Evolutionary conservation across 2,888 invertebrate genomes (phyloP).

Genomic region (Hyles lineata): DNA sequence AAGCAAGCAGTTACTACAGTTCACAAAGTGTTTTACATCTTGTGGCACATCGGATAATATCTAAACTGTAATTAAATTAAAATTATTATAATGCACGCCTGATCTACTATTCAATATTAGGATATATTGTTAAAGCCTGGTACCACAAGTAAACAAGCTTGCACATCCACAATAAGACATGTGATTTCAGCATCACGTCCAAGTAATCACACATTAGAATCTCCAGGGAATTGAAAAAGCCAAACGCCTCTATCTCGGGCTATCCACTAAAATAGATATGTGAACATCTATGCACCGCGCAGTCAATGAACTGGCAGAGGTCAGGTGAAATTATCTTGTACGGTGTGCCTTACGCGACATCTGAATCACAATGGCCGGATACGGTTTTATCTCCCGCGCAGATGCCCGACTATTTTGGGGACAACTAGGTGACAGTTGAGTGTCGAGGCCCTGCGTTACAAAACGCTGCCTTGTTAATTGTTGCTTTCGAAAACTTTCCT

Average conservation of each 20-base stretch:
- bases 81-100: too few species aligned
- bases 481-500: conserved; percentile 14
- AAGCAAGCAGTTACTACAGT: too few species aligned
- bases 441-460: conserved; percentile 14
- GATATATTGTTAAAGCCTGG: too few species aligned
- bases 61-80: too few species aligned
- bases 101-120: too few species aligned
- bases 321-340: conserved; percentile 84
- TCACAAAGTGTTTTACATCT: too few species aligned
- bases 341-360: conserved; percentile 74
- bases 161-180: too few species aligned
- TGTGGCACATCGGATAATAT: too few species aligned
- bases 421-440: conserved; percentile 45
- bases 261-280: conserved; percentile 67
- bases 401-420: conserved; percentile 63
- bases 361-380: conserved; percentile 78
- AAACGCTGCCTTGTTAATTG: conserved; percentile 15
- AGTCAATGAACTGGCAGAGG: conserved; percentile 84
- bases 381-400: conserved; percentile 63
- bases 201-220: not conserved
- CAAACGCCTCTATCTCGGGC: conserved; percentile 38
- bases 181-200: too few species aligned
- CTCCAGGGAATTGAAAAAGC: not conserved
- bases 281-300: conserved; percentile 81
- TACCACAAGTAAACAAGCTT: too few species aligned